Evolutionary conservation across 2,888 invertebrate genomes (phyloP), one percentile per base, ranked within the genome.

Genomic region (Aphodius granarius): DNA sequence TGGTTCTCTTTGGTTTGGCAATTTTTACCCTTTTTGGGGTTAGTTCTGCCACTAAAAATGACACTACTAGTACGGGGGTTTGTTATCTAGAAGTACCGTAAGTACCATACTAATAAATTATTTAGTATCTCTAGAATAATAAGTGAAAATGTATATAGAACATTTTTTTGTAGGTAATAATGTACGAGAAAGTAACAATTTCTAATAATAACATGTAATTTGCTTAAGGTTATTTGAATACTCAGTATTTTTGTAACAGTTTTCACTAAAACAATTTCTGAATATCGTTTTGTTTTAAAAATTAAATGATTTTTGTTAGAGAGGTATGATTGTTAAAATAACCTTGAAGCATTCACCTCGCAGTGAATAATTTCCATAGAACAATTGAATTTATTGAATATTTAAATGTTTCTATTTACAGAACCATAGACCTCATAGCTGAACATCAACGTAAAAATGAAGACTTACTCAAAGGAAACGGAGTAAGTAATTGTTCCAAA

Each of bases 61-160:
- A 17, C 6, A 75, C 75, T 13, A 75, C 72, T 18, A 23, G 64
- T n/a, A 65, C 84, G 68, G 92, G 92, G 74, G 89, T 92, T 3
- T 93, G 92, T 82, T 89, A 89, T 79, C 88, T 89, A 63, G 91
- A 91, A 89, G 90, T 92, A 1, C 91, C 91, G 92, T 93, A 86
- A 91, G 92, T 91, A 83, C n/a, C n/a, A 73, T 66, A 21, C 18
- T 1, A 72, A 63, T 73, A 62, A 64, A n/a, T 63, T 73, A 66
- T 68, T 68, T 65, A 16, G n/a, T 72, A 16, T 65, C 23, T 64
- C 43, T 72, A 5, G 21, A 18, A n/a, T 43, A 43, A 43, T 43
- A 43, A 6, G 4, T 43, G 9, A 43, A 43, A 9, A 43, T 66
- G 19, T n/a, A n/a, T 21, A 18, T 17, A 16, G 18, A 71, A n/a